phyloP scores from a whole-genome alignment of 2,888 invertebrate species.

The Dusona sp. region DNA sequence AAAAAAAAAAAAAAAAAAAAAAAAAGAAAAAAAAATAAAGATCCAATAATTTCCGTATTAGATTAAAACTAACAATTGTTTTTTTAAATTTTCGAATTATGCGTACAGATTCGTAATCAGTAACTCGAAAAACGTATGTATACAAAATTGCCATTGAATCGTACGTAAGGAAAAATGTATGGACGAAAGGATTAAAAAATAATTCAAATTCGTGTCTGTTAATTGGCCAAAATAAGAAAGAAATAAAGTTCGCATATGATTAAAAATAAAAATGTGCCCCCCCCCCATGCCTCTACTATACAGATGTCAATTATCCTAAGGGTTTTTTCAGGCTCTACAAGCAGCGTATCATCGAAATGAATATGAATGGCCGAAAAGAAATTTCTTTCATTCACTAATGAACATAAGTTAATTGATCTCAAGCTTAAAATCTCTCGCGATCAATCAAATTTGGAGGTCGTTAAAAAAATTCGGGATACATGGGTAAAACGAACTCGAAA shows the following conservation, averaged over 20 bases:
- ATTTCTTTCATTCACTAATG: constrained; percentile 1
- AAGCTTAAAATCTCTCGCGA: neutral
- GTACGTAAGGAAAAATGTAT: no score
- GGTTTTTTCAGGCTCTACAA: neutral
- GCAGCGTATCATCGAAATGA: neutral
- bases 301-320: neutral
- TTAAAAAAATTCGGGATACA: constrained; percentile 24
- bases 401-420: neutral
- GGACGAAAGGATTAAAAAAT: no score
- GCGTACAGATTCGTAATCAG: no score
- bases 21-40: no score
- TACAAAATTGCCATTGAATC: no score
- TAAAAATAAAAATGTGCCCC: neutral
- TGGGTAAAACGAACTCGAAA: neutral
- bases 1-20: no score
- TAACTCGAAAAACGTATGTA: no score
- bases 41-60: no score
- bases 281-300: neutral
- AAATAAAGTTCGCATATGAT: neutral
- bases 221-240: neutral
- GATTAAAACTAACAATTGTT: no score
- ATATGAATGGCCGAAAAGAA: neutral
- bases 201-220: neutral
- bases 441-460: constrained; percentile 28
- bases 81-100: no score